Percentiles rank a stretch among this genome's conserved stretches.
phyloP scores from a whole-genome alignment of 2,888 invertebrate species.

The Eucera pruinosa region DNA sequence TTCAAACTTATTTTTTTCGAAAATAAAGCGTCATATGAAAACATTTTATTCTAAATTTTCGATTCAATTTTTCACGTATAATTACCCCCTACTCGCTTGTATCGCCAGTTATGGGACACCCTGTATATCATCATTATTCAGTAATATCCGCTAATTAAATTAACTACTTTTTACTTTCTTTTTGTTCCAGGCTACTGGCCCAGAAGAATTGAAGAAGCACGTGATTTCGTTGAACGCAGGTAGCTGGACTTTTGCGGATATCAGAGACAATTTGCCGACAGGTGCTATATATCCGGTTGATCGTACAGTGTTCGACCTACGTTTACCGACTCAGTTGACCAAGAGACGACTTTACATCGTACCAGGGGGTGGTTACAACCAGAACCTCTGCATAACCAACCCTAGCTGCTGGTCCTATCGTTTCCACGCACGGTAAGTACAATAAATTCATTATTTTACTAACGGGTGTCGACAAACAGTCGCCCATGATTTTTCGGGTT shows the following conservation, averaged over 20 bases:
- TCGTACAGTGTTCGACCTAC: constrained; percentile 84
- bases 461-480: too few species aligned
- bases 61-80: too few species aligned
- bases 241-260: constrained; percentile 83
- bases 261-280: constrained; percentile 80
- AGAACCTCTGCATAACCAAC: constrained; percentile 84
- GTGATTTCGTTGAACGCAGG: constrained; percentile 84
- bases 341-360: constrained; percentile 75
- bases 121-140: too few species aligned
- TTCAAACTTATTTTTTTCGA: too few species aligned
- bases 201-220: constrained; percentile 81
- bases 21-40: too few species aligned
- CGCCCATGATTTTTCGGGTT: too few species aligned
- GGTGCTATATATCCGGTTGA: constrained; percentile 74
- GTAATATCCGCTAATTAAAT: background rate
- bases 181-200: constrained; percentile 77
- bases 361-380: constrained; percentile 85
- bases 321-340: constrained; percentile 83
- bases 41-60: too few species aligned
- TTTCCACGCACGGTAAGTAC: constrained; percentile 80
- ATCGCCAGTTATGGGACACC: too few species aligned
- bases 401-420: constrained; percentile 73
- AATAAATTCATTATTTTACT: too few species aligned
- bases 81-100: too few species aligned
- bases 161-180: background rate